phyloP scores from a whole-genome alignment of 2,888 invertebrate genomes.

The Cantharis rufa region DNA sequence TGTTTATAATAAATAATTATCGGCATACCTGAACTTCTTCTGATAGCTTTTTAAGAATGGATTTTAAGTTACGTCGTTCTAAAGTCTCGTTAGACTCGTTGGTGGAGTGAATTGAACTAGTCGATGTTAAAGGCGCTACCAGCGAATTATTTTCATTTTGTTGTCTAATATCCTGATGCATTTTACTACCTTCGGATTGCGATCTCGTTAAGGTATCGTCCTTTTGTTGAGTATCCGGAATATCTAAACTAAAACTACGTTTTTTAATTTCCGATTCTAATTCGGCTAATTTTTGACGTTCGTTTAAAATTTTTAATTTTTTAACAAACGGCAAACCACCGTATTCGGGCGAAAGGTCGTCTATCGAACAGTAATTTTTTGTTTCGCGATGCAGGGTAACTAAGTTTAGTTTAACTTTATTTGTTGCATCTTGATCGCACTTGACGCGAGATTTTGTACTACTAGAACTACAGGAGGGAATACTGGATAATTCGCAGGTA shows the following conservation, averaged over 20 bases:
- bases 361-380: slow-evolving; percentile 82
- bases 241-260: slow-evolving; percentile 81
- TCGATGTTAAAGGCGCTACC: slow-evolving; percentile 24
- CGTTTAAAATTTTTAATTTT: slow-evolving; percentile 85
- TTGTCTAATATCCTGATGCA: slow-evolving; percentile 59
- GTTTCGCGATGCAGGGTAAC: slow-evolving; percentile 50
- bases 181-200: slow-evolving; percentile 80
- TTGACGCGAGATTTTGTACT: neutral
- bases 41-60: slow-evolving; percentile 82
- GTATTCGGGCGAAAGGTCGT: slow-evolving; percentile 85
- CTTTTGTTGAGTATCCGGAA: slow-evolving; percentile 62
- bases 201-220: slow-evolving; percentile 70
- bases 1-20: too few relatives aligned
- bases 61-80: slow-evolving; percentile 80
- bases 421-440: neutral
- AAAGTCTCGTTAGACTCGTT: slow-evolving; percentile 82
- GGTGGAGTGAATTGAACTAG: slow-evolving; percentile 55
- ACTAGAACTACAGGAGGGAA: slow-evolving; percentile 21
- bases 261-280: slow-evolving; percentile 76
- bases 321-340: slow-evolving; percentile 86
- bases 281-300: slow-evolving; percentile 83
- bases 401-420: slow-evolving; percentile 42
- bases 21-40: slow-evolving; percentile 58
- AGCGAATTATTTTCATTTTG: slow-evolving; percentile 34
- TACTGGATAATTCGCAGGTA: slow-evolving; percentile 34